Evolutionary conservation across 2,113 vertebrate genomes (phyloP).

Genomic region (Dinomys branickii): DNA sequence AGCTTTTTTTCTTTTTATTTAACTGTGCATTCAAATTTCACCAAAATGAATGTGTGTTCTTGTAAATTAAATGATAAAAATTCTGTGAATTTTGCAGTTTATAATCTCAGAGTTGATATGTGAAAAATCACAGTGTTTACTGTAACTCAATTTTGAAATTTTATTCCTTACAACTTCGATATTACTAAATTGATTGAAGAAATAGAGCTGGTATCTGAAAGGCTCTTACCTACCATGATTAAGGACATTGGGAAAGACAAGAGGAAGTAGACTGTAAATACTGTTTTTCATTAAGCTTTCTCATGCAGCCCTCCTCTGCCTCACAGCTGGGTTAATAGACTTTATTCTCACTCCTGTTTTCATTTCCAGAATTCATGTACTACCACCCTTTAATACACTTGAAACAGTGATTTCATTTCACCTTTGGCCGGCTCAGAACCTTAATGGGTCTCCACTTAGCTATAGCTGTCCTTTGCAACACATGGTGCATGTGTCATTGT

Average conservation of each 20-base stretch:
- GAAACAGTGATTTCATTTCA: neutral
- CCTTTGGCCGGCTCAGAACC: neutral
- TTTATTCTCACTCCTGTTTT: neutral
- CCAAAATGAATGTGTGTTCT: neutral
- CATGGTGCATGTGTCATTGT: neutral
- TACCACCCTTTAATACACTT: neutral
- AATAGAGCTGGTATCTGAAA: neutral
- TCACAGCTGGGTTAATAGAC: neutral
- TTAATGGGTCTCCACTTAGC: neutral
- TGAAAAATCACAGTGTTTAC: neutral
- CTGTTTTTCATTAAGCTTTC: neutral
- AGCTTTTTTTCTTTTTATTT: neutral
- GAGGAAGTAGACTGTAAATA: neutral
- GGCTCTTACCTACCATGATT: neutral
- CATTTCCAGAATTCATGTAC: neutral
- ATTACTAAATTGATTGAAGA: neutral
- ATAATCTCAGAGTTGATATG: neutral
- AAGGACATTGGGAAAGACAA: neutral
- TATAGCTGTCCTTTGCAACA: neutral
- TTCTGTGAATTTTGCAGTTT: neutral
- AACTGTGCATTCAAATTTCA: neutral
- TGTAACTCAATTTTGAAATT: neutral
- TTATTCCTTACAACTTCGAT: constrained; percentile 8
- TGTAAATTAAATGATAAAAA: neutral
- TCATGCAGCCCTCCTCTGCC: neutral